Evolutionary conservation across 2,797 vertebrate species (phyloP).

Genomic region (Sebastiscus tertius): DNA sequence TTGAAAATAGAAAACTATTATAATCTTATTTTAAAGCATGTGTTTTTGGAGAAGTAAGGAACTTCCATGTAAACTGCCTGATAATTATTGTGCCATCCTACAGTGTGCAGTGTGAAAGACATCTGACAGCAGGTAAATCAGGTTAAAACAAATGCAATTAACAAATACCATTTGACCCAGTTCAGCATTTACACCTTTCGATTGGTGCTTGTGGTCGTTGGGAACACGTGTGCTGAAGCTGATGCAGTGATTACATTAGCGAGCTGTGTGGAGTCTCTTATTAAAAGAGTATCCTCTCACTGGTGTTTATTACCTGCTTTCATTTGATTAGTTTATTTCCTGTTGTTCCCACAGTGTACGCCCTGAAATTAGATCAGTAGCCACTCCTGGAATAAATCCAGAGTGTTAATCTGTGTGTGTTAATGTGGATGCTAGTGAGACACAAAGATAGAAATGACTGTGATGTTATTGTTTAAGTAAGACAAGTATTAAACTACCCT

Average conservation of each 20-base stretch:
- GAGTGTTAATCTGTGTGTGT: neutral
- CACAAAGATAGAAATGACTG: neutral
- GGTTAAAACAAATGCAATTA: constrained; percentile 32
- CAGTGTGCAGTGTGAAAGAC: neutral
- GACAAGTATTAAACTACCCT: neutral
- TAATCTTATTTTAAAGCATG: too few species aligned
- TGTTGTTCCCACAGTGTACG: constrained; percentile 32
- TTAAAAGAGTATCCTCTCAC: constrained; percentile 12
- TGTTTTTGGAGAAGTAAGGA: too few species aligned
- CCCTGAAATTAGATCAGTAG: constrained; percentile 51
- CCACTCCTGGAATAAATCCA: constrained; percentile 14
- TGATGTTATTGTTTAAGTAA: neutral
- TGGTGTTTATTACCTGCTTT: constrained; percentile 46
- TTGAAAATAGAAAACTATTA: too few species aligned
- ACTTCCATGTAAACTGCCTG: neutral
- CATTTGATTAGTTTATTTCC: constrained; percentile 71
- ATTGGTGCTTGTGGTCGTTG: constrained; percentile 25
- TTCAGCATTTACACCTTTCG: neutral
- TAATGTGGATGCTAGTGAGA: neutral
- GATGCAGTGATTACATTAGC: constrained; percentile 55
- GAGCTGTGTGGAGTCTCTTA: neutral
- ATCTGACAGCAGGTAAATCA: neutral
- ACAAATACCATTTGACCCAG: neutral
- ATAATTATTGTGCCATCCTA: neutral
- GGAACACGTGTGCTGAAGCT: constrained; percentile 45